phyloP scores from a whole-genome alignment of 2,888 invertebrate genomes.

The Harpalus rufipes region DNA sequence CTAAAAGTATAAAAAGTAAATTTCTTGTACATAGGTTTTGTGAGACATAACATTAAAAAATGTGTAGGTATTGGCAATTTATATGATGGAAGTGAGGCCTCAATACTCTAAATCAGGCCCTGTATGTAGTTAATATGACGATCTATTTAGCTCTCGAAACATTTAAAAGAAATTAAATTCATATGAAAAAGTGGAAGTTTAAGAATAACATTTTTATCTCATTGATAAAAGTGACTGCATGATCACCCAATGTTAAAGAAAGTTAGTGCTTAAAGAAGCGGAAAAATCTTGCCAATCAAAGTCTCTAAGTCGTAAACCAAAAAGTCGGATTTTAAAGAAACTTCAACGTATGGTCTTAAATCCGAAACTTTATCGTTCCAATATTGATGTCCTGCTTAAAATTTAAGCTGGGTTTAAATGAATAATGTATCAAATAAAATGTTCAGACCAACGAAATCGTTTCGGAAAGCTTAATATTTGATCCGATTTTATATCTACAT shows the following conservation, averaged over 20 bases:
- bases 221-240: no score
- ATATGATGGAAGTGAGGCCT: no score
- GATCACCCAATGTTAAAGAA: not conserved
- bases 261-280: not conserved
- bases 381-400: slow-evolving; percentile 12
- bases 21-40: no score
- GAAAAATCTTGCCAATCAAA: not conserved
- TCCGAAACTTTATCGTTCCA: slow-evolving; percentile 23
- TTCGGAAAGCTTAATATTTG: slow-evolving; percentile 2
- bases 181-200: no score
- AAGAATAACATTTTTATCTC: no score
- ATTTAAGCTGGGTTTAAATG: slow-evolving; percentile 4
- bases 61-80: no score
- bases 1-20: no score
- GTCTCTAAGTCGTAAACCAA: not conserved
- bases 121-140: no score
- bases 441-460: slow-evolving; percentile 12
- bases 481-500: not conserved
- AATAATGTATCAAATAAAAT: slow-evolving; percentile 24
- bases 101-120: no score
- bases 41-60: no score
- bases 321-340: slow-evolving; percentile 14
- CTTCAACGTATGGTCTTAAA: not conserved
- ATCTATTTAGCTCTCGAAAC: no score
- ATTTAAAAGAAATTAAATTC: no score